Conservation (phyloP, 2,888 invertebrate genomes). For the Masnerella sp. region DNA sequence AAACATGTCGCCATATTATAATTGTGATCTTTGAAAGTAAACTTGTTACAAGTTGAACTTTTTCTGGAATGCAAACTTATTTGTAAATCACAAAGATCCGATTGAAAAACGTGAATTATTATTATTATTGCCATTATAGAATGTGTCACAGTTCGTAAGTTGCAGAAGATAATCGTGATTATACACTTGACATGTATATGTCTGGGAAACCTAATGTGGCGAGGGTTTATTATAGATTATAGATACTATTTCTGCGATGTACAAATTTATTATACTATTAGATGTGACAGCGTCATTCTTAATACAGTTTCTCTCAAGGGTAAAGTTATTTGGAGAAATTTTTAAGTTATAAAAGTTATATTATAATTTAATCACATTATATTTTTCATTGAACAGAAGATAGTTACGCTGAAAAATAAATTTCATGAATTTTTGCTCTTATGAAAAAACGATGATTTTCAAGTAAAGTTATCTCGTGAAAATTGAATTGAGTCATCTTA, state of each 20-base stretch:
- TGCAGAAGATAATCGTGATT: no score
- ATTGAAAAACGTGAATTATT: constrained; percentile 10
- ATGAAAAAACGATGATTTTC: no score
- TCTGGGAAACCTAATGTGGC: constrained; percentile 1
- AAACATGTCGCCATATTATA: constrained; percentile 17
- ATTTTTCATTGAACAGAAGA: no score
- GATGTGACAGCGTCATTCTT: constrained; percentile 13
- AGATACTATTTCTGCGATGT: constrained; percentile 5
- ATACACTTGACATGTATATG: not conserved
- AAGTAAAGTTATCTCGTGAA: no score
- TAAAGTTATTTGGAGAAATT: not conserved
- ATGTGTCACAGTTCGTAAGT: no score
- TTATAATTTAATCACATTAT: no score
- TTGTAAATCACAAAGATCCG: constrained; percentile 2
- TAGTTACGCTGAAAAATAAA: no score
- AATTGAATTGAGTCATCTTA: no score
- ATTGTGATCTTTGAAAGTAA: constrained; percentile 19
- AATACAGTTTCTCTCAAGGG: constrained; percentile 7
- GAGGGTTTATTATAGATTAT: constrained; percentile 5
- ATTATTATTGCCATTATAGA: no score
- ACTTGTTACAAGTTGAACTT: not conserved
- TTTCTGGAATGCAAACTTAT: constrained; percentile 7
- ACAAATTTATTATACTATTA: constrained; percentile 16
- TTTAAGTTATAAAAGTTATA: no score
- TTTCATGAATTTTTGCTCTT: no score